Evolutionary conservation across 2,113 vertebrate genomes (phyloP).

Genomic region (Oxyura jamaicensis): DNA sequence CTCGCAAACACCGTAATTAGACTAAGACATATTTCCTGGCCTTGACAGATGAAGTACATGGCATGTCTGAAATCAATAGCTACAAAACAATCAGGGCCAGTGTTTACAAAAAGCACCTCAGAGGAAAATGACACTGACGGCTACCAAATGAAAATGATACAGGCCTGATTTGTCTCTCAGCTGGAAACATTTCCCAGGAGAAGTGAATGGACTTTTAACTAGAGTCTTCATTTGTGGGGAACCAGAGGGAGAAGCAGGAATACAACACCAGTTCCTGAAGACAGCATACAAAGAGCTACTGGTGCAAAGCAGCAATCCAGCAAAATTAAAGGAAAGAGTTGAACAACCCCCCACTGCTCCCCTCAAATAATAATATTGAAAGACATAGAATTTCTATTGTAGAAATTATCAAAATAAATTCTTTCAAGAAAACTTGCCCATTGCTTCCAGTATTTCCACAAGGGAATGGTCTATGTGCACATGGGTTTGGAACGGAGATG

Average conservation of each 20-base stretch:
- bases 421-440: neutral
- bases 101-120: neutral
- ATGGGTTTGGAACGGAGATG: neutral
- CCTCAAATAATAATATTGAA: neutral
- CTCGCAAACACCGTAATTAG: slow-evolving; percentile 49
- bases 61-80: neutral
- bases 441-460: neutral
- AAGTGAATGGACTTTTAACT: neutral
- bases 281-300: neutral
- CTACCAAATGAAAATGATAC: neutral
- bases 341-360: neutral
- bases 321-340: neutral
- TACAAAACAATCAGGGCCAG: neutral
- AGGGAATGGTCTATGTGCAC: neutral
- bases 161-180: slow-evolving; percentile 22
- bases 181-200: neutral
- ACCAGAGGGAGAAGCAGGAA: neutral
- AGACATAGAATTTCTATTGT: neutral
- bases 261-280: neutral
- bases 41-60: slow-evolving; percentile 5
- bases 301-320: neutral
- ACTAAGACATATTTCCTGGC: neutral
- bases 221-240: neutral
- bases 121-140: neutral
- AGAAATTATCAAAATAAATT: neutral